Conservation (phyloP, 1,140 invertebrate genomes). For the Dicyema japonicum region DNA sequence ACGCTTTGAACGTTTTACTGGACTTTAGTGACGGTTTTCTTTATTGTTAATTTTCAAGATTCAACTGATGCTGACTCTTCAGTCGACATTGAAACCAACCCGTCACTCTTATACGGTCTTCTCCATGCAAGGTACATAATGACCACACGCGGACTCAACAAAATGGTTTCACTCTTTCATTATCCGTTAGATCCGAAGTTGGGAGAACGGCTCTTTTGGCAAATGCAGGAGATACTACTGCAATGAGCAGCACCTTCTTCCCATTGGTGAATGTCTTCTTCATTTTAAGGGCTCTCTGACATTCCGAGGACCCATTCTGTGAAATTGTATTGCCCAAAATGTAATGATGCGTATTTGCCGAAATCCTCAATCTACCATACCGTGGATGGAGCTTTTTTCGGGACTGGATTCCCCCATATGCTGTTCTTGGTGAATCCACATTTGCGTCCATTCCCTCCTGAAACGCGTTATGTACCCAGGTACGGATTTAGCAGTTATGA, state of each 20-base stretch:
- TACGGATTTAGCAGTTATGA: not conserved
- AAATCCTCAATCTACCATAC: conserved; percentile 84
- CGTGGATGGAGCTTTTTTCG: conserved; percentile 81
- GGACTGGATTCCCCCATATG: conserved; percentile 88
- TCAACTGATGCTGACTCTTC: not conserved
- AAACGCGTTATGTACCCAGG: conserved; percentile 14
- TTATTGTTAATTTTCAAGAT: not conserved
- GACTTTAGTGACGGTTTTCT: not conserved
- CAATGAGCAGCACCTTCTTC: conserved; percentile 84
- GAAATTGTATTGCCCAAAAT: conserved; percentile 79
- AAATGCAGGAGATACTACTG: conserved; percentile 68
- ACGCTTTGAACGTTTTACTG: not conserved
- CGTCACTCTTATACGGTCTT: conserved; percentile 1
- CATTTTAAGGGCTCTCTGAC: conserved; percentile 38
- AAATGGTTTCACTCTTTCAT: too few species aligned
- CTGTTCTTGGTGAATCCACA: conserved; percentile 92
- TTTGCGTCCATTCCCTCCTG: conserved; percentile 59
- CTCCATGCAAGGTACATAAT: conserved; percentile 4
- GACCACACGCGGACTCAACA: not conserved
- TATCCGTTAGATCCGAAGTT: too few species aligned
- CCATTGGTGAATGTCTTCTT: conserved; percentile 34
- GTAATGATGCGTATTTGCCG: conserved; percentile 83
- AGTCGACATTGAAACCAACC: not conserved
- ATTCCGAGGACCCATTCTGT: conserved; percentile 86
- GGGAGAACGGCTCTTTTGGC: conserved; percentile 20